phyloP scores from a whole-genome alignment of 35 echinoderm and acorn worm species.

The Ptychodera flava region DNA sequence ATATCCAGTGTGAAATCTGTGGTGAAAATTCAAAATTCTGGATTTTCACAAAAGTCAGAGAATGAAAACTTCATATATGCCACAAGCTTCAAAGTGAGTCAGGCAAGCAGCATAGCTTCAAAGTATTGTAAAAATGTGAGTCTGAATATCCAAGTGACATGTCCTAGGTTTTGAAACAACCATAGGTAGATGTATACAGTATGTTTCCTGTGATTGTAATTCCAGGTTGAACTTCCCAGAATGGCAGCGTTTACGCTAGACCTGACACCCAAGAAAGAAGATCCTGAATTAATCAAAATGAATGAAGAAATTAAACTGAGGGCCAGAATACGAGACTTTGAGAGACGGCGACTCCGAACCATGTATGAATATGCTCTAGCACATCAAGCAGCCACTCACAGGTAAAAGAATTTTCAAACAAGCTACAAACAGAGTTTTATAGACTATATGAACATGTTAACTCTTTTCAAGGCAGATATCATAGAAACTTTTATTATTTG shows the following conservation, averaged over 20 bases:
- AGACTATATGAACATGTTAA: not conserved
- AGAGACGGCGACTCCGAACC: slow-evolving; percentile 39
- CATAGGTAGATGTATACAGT: too few relatives aligned
- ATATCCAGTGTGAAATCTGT: too few relatives aligned
- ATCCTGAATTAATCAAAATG: slow-evolving; percentile 47
- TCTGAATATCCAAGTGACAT: too few relatives aligned
- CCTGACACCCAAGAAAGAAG: slow-evolving; percentile 72
- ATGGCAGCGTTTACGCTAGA: slow-evolving; percentile 60
- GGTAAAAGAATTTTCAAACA: slow-evolving; percentile 24
- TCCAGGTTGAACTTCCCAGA: slow-evolving; percentile 74
- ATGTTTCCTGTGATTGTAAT: too few relatives aligned
- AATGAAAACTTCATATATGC: too few relatives aligned
- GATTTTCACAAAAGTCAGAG: too few relatives aligned
- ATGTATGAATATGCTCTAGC: slow-evolving; percentile 84
- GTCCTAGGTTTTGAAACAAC: too few relatives aligned
- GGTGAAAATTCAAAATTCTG: too few relatives aligned
- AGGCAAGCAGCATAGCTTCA: too few relatives aligned
- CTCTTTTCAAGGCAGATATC: too few relatives aligned
- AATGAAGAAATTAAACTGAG: slow-evolving; percentile 48
- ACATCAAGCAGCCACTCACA: slow-evolving; percentile 68
- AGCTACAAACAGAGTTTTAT: not conserved
- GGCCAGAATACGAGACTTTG: slow-evolving; percentile 31
- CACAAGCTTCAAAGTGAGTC: too few relatives aligned
- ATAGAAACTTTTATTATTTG: not conserved
- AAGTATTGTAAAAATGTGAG: too few relatives aligned